phyloP scores from a whole-genome alignment of 1,140 invertebrate genomes.

The Nasonia longicornis region DNA sequence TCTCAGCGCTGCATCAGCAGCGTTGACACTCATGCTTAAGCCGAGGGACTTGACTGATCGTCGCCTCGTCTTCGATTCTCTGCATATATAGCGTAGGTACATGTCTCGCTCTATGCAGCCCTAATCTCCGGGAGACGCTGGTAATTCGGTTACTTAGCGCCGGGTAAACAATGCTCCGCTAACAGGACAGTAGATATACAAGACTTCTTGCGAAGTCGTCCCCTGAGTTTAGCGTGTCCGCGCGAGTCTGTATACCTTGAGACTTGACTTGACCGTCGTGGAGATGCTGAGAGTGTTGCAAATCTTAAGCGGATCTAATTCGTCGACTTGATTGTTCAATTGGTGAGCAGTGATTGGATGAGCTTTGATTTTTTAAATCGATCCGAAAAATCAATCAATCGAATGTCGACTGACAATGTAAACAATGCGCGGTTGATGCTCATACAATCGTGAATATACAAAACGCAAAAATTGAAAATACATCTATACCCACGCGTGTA shows the following conservation, averaged over 20 bases:
- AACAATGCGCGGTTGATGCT: no score
- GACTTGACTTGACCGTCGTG: not conserved
- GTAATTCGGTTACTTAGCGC: slow-evolving; percentile 43
- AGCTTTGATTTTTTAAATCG: no score
- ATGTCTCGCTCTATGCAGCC: not conserved
- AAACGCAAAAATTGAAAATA: no score
- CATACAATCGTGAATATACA: no score
- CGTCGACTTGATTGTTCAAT: no score
- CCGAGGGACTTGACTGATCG: slow-evolving; percentile 6
- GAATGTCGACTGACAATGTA: no score
- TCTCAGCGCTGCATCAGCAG: not conserved
- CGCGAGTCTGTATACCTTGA: not conserved
- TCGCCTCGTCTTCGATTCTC: slow-evolving; percentile 21
- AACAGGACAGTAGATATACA: not conserved
- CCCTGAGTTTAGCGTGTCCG: not conserved
- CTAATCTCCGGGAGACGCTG: slow-evolving; percentile 7
- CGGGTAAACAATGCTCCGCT: slow-evolving; percentile 13
- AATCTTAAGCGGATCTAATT: not conserved
- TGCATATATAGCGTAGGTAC: not conserved
- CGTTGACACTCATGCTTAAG: slow-evolving; percentile 6
- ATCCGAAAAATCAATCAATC: no score
- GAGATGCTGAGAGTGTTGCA: not conserved
- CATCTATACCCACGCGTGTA: no score
- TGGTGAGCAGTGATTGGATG: no score
- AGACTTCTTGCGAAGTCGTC: not conserved